Evolutionary conservation across 2,113 vertebrate species (phyloP).

Genomic region (Plotosus lineatus): DNA sequence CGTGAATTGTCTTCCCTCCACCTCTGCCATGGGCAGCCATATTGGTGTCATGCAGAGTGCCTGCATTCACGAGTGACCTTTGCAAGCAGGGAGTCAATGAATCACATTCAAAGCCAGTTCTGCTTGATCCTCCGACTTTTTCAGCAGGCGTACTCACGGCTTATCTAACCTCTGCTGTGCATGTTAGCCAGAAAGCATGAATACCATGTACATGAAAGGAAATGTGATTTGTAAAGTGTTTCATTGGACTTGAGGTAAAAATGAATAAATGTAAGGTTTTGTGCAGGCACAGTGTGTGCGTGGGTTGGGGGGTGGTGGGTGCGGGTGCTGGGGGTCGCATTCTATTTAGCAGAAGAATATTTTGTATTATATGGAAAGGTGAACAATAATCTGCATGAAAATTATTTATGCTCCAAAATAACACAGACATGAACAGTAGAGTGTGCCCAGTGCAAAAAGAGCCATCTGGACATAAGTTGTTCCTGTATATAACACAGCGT

Average conservation of each 20-base stretch:
- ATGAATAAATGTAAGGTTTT: neutral
- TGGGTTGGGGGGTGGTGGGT: too few relatives aligned
- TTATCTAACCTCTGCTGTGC: slow-evolving; percentile 8
- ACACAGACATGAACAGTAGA: neutral
- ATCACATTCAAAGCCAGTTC: slow-evolving; percentile 56
- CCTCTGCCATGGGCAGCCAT: slow-evolving; percentile 58
- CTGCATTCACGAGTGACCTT: slow-evolving; percentile 73
- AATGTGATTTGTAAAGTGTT: neutral
- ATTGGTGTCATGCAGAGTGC: slow-evolving; percentile 67
- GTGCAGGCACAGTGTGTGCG: neutral
- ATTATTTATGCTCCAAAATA: neutral
- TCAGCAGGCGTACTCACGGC: slow-evolving; percentile 59
- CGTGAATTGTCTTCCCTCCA: slow-evolving; percentile 54
- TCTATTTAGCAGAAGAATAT: neutral
- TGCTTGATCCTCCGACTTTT: slow-evolving; percentile 59
- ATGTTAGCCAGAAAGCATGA: neutral
- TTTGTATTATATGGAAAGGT: neutral
- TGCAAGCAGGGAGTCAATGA: slow-evolving; percentile 66
- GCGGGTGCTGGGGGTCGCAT: too few relatives aligned
- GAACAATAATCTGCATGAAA: neutral
- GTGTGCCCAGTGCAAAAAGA: neutral
- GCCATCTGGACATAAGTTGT: neutral
- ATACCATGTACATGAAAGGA: neutral
- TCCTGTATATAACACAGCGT: neutral
- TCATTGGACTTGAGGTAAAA: neutral